These are phyloP conservation scores for Drosophila birchii DNA, from an alignment of 2,888 invertebrate species.

Conservation along the genomic window DNA sequence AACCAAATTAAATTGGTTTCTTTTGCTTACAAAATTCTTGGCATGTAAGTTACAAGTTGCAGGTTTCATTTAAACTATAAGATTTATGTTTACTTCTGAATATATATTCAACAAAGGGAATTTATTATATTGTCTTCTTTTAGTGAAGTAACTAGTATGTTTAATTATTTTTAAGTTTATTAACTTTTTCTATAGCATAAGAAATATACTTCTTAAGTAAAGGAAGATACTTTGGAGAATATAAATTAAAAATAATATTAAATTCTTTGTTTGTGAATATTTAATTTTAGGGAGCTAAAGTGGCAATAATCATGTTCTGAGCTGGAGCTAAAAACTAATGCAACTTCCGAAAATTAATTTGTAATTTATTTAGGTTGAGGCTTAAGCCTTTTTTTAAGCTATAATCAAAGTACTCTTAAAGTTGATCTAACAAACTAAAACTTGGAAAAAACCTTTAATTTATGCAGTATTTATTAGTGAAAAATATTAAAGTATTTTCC, in stretches of 20 bases:
- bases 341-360: background rate
- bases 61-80: too few species aligned
- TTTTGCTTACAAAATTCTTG: background rate
- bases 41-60: background rate
- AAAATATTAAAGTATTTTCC: background rate
- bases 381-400: background rate
- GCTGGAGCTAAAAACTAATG: background rate
- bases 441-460: background rate
- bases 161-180: too few species aligned
- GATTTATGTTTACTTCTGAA: too few species aligned
- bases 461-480: background rate
- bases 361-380: background rate
- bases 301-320: background rate
- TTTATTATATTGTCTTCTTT: too few species aligned
- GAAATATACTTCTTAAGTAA: too few species aligned
- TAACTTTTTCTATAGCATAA: too few species aligned
- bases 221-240: background rate
- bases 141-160: too few species aligned
- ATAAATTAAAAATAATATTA: background rate
- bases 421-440: background rate
- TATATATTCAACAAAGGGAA: too few species aligned
- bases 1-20: background rate
- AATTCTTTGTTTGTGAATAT: background rate
- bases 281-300: too few species aligned
- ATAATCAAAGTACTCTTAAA: background rate